These are phyloP conservation scores for Psilopogon haemacephalus DNA, from an alignment of 2,113 vertebrate genomes.

Conservation along the genomic window DNA sequence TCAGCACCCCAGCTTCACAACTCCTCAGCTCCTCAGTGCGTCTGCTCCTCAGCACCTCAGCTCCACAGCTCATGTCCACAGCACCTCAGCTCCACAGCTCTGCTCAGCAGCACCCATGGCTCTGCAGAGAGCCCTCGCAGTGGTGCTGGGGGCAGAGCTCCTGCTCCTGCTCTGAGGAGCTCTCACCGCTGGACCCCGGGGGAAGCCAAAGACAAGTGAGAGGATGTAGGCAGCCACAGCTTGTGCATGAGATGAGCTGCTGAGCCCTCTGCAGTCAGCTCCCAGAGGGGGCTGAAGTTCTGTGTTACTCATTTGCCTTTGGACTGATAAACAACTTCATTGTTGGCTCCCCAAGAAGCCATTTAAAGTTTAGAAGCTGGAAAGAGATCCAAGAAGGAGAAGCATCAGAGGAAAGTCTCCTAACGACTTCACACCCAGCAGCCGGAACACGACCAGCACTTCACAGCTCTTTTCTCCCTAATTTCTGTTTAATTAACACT, in stretches of 20 bases:
- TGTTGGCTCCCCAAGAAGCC: background rate
- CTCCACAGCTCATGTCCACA: too few relatives aligned
- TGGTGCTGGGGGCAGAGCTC: background rate
- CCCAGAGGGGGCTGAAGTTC: background rate
- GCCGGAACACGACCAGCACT: background rate
- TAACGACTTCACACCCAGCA: background rate
- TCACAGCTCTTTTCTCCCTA: background rate
- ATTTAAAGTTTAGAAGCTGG: background rate
- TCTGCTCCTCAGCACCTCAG: too few relatives aligned
- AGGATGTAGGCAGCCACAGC: background rate
- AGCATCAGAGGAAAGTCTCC: background rate
- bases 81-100: background rate
- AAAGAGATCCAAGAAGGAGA: background rate
- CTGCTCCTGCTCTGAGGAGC: background rate
- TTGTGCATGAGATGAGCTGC: background rate
- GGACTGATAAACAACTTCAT: background rate
- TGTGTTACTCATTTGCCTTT: background rate
- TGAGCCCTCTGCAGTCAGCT: background rate
- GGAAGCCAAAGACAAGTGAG: background rate
- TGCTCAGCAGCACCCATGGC: background rate
- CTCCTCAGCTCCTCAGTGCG: too few relatives aligned
- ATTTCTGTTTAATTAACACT: background rate
- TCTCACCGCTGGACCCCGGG: background rate
- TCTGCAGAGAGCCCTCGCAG: background rate
- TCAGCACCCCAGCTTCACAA: too few relatives aligned